Evolutionary conservation across 2,888 invertebrate species (phyloP), one percentile per base, ranked within the genome.

Genomic region (Aphodius sticticus): DNA sequence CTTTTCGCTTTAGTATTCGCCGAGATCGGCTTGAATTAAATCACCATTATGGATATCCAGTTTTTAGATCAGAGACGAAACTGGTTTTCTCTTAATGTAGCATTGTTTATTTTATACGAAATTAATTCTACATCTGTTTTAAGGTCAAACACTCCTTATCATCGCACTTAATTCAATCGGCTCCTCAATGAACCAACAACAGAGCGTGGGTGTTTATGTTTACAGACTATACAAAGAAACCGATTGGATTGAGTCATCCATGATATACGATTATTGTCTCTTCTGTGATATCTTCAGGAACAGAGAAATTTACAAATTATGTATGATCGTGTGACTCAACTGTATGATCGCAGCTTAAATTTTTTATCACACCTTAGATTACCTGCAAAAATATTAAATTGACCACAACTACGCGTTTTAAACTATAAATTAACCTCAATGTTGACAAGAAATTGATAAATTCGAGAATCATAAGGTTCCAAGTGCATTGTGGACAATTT

Each of bases 71-170:
- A 53, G 53, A 9, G 12, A 12, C 7, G 53, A 53, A 53, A 53
- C 53, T 53, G 53, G 53, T 53, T 26, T 53, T 5, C 53, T 53
- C 53, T 53, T 53, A 9, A 53, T 53, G 53, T 7, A 2, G 53
- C 53, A 53, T 53, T 53, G 53, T 53, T 36, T 72, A 36, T 72
- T 72, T 72, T 72, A 72, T 72, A 26, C 4, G 36, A 72, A 72
- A 72, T 72, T 72, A 72, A 72, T 72, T 6, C 16, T 14, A 72
- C 72, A 72, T 72, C 72, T 72, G 72, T 72, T 72, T 16, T 72
- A 72, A 72, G 72, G 72, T 72, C 72, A 72, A 72, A 36, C 72
- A 36, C 72, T 15, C 53, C 12, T 53, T 53, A 53, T 53, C 53
- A 53, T 7, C 7, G 12, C 53, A 5, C 53, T 53, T 53, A 53